Evolutionary conservation across 1,140 invertebrate genomes (phyloP).

Genomic region (Philaenus spumarius): DNA sequence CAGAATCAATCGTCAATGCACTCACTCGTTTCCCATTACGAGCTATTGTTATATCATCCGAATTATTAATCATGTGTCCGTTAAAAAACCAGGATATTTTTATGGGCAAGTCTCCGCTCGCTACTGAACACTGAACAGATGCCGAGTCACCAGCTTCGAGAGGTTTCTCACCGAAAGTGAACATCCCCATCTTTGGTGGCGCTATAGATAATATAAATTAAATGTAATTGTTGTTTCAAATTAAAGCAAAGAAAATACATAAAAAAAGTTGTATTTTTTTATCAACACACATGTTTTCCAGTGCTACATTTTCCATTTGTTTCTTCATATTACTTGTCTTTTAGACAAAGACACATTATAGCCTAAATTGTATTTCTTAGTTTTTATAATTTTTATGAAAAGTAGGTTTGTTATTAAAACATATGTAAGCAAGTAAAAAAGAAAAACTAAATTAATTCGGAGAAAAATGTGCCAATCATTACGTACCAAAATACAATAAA

Average conservation of each 20-base stretch:
- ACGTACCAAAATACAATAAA: no score
- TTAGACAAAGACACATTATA: no score
- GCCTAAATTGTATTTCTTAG: no score
- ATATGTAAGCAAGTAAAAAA: no score
- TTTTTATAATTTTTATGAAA: no score
- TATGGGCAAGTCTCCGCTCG: slow-evolving; percentile 69
- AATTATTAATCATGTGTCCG: slow-evolving; percentile 47
- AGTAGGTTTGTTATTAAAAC: no score
- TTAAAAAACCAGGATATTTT: slow-evolving; percentile 67
- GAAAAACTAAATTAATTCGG: no score
- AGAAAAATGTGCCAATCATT: no score
- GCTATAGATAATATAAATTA: slow-evolving; percentile 50
- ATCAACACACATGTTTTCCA: not conserved
- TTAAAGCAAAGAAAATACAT: not conserved
- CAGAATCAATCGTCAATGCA: slow-evolving; percentile 62
- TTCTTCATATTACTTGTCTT: no score
- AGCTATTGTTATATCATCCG: slow-evolving; percentile 46
- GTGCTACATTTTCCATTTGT: not conserved
- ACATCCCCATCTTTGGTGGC: slow-evolving; percentile 62
- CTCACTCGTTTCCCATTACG: slow-evolving; percentile 51
- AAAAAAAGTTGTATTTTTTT: no score
- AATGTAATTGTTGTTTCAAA: slow-evolving; percentile 25
- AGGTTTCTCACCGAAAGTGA: slow-evolving; percentile 40
- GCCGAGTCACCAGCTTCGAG: slow-evolving; percentile 37
- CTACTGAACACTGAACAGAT: slow-evolving; percentile 57